phyloP scores from a whole-genome alignment of 2,888 invertebrate genomes.

The Xylocampa areola region DNA sequence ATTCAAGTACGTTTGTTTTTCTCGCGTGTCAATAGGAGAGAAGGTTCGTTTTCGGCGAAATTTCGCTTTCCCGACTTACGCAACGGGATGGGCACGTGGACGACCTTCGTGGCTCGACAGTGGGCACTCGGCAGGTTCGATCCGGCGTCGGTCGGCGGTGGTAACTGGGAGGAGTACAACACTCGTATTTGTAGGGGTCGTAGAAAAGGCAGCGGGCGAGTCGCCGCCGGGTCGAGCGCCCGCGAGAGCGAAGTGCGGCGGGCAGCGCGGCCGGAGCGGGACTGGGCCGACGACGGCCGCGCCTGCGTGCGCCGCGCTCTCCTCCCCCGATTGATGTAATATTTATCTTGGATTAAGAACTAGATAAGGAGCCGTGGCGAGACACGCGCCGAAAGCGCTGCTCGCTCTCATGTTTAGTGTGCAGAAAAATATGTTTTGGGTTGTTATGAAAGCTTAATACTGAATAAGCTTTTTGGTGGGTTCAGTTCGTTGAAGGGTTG shows the following conservation, averaged over 20 bases:
- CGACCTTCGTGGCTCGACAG: slow-evolving; percentile 53
- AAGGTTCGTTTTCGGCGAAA: slow-evolving; percentile 72
- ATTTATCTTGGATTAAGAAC: slow-evolving; percentile 89
- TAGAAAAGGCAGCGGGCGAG: slow-evolving; percentile 75
- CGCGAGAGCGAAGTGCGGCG: slow-evolving; percentile 81
- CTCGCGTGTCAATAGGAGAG: slow-evolving; percentile 83
- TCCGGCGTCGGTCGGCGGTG: slow-evolving; percentile 48
- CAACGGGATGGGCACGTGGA: slow-evolving; percentile 81
- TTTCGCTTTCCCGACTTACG: slow-evolving; percentile 80
- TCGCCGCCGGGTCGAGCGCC: slow-evolving; percentile 82
- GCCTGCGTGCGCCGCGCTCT: slow-evolving; percentile 71
- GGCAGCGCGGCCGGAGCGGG: slow-evolving; percentile 86
- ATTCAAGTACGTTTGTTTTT: slow-evolving; percentile 79
- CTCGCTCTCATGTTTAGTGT: slow-evolving; percentile 34
- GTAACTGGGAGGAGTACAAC: slow-evolving; percentile 52
- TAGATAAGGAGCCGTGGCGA: slow-evolving; percentile 79
- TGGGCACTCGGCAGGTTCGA: slow-evolving; percentile 55
- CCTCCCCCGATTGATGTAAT: slow-evolving; percentile 88
- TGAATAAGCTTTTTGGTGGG: slow-evolving; percentile 13
- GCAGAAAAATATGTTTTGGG: slow-evolving; percentile 38
- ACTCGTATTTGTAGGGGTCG: slow-evolving; percentile 65
- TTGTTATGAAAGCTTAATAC: slow-evolving; percentile 8
- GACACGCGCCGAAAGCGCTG: slow-evolving; percentile 64
- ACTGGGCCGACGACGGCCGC: slow-evolving; percentile 79
- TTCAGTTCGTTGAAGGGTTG: slow-evolving; percentile 26